Evolutionary conservation across 2,113 vertebrate genomes (phyloP).

Genomic region (Urocitellus parryii): DNA sequence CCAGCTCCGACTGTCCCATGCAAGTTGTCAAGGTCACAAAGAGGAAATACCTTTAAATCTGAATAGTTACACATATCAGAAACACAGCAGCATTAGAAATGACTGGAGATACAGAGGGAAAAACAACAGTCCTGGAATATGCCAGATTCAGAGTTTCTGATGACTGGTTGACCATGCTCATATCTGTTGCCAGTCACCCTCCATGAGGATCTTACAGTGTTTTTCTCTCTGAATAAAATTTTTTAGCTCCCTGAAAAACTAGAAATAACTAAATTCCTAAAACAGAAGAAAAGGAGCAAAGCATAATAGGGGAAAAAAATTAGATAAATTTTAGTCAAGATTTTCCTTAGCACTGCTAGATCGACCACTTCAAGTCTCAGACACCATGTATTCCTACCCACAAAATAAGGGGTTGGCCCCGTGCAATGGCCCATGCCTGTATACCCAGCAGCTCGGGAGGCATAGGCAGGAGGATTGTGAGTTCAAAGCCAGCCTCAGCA

Average conservation of each 20-base stretch:
- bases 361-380: background rate
- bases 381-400: background rate
- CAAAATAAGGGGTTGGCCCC: background rate
- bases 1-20: background rate
- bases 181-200: background rate
- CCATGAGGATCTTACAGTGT: background rate
- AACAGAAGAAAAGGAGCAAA: background rate
- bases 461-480: too few relatives aligned
- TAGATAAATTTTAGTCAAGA: background rate
- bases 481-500: too few relatives aligned
- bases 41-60: background rate
- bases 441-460: too few relatives aligned
- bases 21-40: background rate
- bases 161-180: background rate
- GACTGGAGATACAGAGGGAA: background rate
- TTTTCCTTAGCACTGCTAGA: background rate
- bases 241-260: background rate
- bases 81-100: background rate
- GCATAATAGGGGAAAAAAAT: background rate
- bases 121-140: background rate
- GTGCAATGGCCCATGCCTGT: too few relatives aligned
- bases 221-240: background rate
- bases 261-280: background rate
- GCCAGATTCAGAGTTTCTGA: background rate
- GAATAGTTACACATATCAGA: background rate